phyloP scores from a whole-genome alignment of 2,888 invertebrate genomes.

The Trichogramma dendrolimi region DNA sequence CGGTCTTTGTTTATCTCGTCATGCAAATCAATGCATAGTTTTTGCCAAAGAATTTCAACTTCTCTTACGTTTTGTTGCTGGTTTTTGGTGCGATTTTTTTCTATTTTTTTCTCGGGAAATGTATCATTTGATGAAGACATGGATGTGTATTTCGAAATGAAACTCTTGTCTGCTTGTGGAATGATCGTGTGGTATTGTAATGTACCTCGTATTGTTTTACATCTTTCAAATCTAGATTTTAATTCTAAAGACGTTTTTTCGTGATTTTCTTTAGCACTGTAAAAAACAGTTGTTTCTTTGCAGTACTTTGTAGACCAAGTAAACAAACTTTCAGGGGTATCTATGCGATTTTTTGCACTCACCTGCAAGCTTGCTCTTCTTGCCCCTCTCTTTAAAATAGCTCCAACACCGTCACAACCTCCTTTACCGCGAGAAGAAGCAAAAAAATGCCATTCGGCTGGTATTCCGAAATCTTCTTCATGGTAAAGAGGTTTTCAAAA shows the following conservation, averaged over 20 bases:
- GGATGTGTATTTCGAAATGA: neutral
- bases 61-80: too few species aligned
- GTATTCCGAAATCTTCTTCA: constrained; percentile 22
- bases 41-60: too few species aligned
- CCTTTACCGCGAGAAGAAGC: constrained; percentile 35
- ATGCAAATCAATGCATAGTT: too few species aligned
- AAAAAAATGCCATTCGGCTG: constrained; percentile 37
- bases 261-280: constrained; percentile 9
- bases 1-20: too few species aligned
- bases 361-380: constrained; percentile 7
- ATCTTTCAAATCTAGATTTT: constrained; percentile 3
- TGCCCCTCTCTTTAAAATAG: neutral
- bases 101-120: too few species aligned
- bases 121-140: neutral
- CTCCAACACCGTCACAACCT: constrained; percentile 33
- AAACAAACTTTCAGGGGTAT: constrained; percentile 2
- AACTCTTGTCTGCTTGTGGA: neutral
- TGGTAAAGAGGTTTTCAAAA: constrained; percentile 21
- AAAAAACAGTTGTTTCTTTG: constrained; percentile 12
- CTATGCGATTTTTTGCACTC: neutral
- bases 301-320: constrained; percentile 9
- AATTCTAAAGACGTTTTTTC: neutral
- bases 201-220: constrained; percentile 11
- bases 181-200: constrained; percentile 9
- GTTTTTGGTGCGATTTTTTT: too few species aligned